Evolutionary conservation across 2,113 vertebrate genomes (phyloP).

Genomic region (Ceyx cyanopectus): DNA sequence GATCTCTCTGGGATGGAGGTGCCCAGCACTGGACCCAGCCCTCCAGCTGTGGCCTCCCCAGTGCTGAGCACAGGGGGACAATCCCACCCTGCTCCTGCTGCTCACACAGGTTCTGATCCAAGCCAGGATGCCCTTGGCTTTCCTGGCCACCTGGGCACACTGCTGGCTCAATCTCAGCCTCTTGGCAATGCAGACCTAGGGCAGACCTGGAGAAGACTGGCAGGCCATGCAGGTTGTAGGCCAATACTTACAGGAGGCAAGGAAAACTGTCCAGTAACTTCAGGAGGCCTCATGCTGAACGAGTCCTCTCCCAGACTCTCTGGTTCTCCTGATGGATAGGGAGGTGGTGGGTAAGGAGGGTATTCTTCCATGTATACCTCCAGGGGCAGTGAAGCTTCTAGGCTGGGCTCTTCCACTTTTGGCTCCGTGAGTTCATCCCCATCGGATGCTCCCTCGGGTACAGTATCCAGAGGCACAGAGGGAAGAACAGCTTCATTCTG

Average conservation of each 20-base stretch:
- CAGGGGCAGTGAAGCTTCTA: constrained; percentile 75
- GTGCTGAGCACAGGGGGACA: too few species aligned
- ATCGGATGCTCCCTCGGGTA: constrained; percentile 69
- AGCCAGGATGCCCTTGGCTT: too few species aligned
- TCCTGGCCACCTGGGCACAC: too few species aligned
- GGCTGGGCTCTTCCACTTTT: constrained; percentile 51
- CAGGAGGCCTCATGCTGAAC: constrained; percentile 89
- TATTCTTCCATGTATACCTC: constrained; percentile 93
- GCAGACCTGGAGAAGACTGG: not conserved
- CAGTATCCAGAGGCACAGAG: constrained; percentile 75
- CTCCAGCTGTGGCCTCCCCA: too few species aligned
- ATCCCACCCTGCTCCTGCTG: too few species aligned
- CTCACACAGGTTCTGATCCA: too few species aligned
- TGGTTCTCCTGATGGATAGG: constrained; percentile 90
- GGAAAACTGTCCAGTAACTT: constrained; percentile 92
- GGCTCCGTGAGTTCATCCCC: constrained; percentile 27
- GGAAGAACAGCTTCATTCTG: constrained; percentile 76
- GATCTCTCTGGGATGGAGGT: too few species aligned
- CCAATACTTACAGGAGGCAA: constrained; percentile 89
- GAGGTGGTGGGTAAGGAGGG: constrained; percentile 96
- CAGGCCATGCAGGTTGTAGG: not conserved
- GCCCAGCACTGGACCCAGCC: too few species aligned
- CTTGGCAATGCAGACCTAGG: not conserved
- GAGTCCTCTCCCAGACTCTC: constrained; percentile 88
- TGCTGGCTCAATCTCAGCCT: too few species aligned